Percentiles rank a stretch among this genome's conserved stretches.
phyloP scores from a whole-genome alignment of 2,113 vertebrate genomes.

The Sceloporus undulatus region DNA sequence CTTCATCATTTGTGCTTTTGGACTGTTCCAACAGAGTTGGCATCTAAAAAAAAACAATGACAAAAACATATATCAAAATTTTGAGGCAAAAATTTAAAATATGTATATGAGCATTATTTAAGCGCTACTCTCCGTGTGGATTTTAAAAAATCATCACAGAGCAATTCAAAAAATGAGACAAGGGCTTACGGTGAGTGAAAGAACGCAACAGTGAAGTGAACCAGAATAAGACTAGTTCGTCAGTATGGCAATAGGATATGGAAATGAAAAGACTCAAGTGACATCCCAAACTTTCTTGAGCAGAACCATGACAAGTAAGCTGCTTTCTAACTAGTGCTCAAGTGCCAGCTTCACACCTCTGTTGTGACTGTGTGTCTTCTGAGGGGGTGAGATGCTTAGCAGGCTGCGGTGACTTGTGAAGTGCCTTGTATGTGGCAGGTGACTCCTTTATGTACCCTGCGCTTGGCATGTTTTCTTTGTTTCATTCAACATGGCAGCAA shows the following conservation, averaged over 20 bases:
- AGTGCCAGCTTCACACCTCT: neutral
- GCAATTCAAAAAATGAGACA: neutral
- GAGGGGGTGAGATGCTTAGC: neutral
- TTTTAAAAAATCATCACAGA: neutral
- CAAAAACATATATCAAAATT: neutral
- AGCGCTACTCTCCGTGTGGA: neutral
- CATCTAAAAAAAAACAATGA: too few species aligned
- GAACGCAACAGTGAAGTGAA: neutral
- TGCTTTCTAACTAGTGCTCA: neutral
- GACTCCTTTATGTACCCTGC: neutral
- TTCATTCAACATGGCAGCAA: slow-evolving; percentile 23
- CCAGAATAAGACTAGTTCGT: neutral
- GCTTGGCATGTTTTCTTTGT: neutral
- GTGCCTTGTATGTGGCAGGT: rapidly evolving
- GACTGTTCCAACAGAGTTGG: too few species aligned
- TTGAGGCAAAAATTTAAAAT: neutral
- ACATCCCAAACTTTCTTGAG: neutral
- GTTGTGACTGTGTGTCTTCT: neutral
- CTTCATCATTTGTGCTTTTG: too few species aligned
- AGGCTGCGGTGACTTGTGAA: rapidly evolving
- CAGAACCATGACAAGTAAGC: neutral
- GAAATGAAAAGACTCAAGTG: neutral
- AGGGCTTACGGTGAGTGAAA: neutral
- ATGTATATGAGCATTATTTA: neutral
- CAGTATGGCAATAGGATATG: neutral